Conservation (phyloP, 2,888 invertebrate genomes). For the Anticlea derivata region DNA sequence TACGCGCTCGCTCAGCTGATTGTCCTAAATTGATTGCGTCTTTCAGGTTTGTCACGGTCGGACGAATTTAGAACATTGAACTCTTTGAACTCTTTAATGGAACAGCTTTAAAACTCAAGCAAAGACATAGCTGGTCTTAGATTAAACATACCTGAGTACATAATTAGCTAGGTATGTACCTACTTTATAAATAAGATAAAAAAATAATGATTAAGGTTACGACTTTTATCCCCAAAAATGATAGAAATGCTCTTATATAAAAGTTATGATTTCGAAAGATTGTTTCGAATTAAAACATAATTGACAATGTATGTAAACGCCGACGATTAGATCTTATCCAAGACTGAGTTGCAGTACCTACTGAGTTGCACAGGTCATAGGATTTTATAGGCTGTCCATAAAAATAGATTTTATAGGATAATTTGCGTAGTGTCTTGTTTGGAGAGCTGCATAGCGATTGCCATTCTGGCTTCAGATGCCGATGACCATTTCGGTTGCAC, state of each 20-base stretch:
- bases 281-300: slow-evolving; percentile 25
- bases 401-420: slow-evolving; percentile 59
- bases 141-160: neutral
- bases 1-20: slow-evolving; percentile 49
- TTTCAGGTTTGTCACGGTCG: slow-evolving; percentile 39
- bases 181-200: slow-evolving; percentile 1
- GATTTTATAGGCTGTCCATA: slow-evolving; percentile 36
- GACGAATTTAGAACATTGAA: slow-evolving; percentile 29
- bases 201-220: too few relatives aligned
- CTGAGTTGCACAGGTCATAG: slow-evolving; percentile 30
- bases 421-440: slow-evolving; percentile 52
- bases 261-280: too few relatives aligned
- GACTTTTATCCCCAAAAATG: too few relatives aligned
- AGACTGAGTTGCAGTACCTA: slow-evolving; percentile 21
- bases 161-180: too few relatives aligned
- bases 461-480: slow-evolving; percentile 76
- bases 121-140: neutral
- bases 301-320: slow-evolving; percentile 25
- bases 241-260: too few relatives aligned
- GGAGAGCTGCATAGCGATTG: slow-evolving; percentile 51
- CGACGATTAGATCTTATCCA: slow-evolving; percentile 25
- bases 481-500: slow-evolving; percentile 82
- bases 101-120: neutral
- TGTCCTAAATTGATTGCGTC: slow-evolving; percentile 57
- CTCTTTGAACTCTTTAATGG: slow-evolving; percentile 6